These are phyloP conservation scores for Poecilia picta DNA, from an alignment of 2,797 vertebrate species.

Conservation along the genomic window DNA sequence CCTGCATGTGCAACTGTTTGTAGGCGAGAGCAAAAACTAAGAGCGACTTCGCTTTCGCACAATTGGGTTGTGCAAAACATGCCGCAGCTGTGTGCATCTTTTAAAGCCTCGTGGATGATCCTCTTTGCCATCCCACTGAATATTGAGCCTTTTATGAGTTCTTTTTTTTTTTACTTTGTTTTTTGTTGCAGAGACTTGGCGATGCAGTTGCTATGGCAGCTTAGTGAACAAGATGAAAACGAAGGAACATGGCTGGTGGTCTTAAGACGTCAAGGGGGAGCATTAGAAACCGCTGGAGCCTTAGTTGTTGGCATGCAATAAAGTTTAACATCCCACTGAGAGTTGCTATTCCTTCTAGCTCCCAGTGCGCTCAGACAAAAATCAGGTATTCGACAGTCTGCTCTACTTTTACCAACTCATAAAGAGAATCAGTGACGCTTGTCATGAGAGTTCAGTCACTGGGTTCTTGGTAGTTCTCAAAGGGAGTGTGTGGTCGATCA, in stretches of 20 bases:
- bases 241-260: constrained; percentile 23
- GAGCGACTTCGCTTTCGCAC: constrained; percentile 30
- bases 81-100: constrained; percentile 39
- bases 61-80: constrained; percentile 34
- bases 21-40: constrained; percentile 43
- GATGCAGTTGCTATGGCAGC: constrained; percentile 52
- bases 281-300: constrained; percentile 42
- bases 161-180: not conserved
- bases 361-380: not conserved
- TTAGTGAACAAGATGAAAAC: constrained; percentile 20
- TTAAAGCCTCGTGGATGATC: constrained; percentile 39
- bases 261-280: constrained; percentile 40
- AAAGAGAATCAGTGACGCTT: constrained; percentile 23
- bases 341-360: constrained; percentile 17
- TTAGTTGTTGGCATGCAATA: constrained; percentile 53
- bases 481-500: constrained; percentile 26
- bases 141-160: constrained; percentile 45
- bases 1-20: constrained; percentile 47
- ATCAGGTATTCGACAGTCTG: constrained; percentile 8
- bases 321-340: constrained; percentile 60
- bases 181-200: constrained; percentile 16
- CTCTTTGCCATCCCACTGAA: constrained; percentile 35
- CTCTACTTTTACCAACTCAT: constrained; percentile 35
- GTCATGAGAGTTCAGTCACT: constrained; percentile 33
- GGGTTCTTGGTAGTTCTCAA: constrained; percentile 49